Conservation (phyloP, 2,888 invertebrate species). For the Exocentrus adspersus region DNA sequence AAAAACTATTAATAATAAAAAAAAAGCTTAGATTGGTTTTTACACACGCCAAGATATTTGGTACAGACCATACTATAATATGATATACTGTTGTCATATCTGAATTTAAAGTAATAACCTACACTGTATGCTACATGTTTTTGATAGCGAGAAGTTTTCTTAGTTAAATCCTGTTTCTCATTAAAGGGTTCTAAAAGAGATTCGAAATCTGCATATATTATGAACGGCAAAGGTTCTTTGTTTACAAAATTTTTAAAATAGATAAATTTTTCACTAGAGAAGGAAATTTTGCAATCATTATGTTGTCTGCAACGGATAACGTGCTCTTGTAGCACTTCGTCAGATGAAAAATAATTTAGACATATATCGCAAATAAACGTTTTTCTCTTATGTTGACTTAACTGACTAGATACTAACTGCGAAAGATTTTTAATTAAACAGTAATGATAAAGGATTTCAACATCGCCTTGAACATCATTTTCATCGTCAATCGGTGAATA, state of each 20-base stretch:
- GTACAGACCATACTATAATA: too few species aligned
- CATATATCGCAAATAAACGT: constrained; percentile 33
- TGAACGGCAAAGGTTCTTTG: constrained; percentile 31
- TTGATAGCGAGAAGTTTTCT: constrained; percentile 1
- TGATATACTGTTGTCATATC: constrained; percentile 38
- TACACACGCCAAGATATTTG: too few species aligned
- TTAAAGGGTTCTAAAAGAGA: constrained; percentile 8
- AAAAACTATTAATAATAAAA: too few species aligned
- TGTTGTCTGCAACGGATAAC: constrained; percentile 31
- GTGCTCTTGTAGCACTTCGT: constrained; percentile 8
- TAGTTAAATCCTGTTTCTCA: not conserved
- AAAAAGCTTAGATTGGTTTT: too few species aligned
- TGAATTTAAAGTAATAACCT: constrained; percentile 43
- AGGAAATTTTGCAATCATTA: constrained; percentile 19
- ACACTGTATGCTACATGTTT: constrained; percentile 42
- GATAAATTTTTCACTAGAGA: constrained; percentile 22
- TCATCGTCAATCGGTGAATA: not conserved
- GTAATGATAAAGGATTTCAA: constrained; percentile 30
- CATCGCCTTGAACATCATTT: not conserved
- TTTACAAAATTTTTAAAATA: constrained; percentile 30
- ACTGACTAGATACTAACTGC: constrained; percentile 25
- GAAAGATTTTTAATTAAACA: constrained; percentile 40
- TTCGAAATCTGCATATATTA: constrained; percentile 42
- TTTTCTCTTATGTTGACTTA: not conserved
- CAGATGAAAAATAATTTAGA: constrained; percentile 33